These are phyloP conservation scores for Stenodema calcarata DNA, from an alignment of 2,888 invertebrate genomes.

Conservation along the genomic window DNA sequence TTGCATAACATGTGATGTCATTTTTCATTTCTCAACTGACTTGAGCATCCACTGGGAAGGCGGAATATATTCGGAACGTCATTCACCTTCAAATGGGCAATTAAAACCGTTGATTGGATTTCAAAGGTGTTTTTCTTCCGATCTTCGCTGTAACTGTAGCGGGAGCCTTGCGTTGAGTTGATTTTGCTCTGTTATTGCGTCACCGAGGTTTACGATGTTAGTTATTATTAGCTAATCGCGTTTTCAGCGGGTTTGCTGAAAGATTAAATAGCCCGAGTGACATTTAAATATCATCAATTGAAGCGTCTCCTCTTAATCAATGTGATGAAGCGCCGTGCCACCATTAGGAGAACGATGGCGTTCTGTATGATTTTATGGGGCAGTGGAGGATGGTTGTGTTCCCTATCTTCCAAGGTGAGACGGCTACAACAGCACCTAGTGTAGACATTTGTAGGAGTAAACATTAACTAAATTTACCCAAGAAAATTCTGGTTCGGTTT, in stretches of 20 bases:
- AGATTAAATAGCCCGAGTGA: not conserved
- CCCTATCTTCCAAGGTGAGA: not conserved
- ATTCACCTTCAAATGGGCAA: not conserved
- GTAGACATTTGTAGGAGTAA: too few relatives aligned
- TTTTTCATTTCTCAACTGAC: too few relatives aligned
- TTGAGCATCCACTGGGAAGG: too few relatives aligned
- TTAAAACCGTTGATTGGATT: slow-evolving; percentile 2
- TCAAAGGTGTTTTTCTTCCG: not conserved
- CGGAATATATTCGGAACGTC: not conserved
- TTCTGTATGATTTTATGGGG: not conserved
- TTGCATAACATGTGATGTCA: too few relatives aligned
- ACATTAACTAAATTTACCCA: too few relatives aligned
- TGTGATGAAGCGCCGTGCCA: not conserved
- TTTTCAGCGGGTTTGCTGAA: not conserved
- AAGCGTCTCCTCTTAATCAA: not conserved
- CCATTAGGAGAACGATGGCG: not conserved
- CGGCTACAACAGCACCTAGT: not conserved
- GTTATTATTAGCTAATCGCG: not conserved
- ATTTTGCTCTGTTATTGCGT: not conserved
- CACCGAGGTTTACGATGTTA: not conserved
- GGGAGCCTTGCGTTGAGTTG: not conserved
- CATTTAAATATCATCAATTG: not conserved
- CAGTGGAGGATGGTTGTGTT: not conserved
- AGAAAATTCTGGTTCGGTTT: too few relatives aligned
- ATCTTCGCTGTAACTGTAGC: not conserved